Evolutionary conservation across 1,140 invertebrate species (phyloP), one percentile per base, ranked within the genome.

Genomic region (Platorchestia sp.): DNA sequence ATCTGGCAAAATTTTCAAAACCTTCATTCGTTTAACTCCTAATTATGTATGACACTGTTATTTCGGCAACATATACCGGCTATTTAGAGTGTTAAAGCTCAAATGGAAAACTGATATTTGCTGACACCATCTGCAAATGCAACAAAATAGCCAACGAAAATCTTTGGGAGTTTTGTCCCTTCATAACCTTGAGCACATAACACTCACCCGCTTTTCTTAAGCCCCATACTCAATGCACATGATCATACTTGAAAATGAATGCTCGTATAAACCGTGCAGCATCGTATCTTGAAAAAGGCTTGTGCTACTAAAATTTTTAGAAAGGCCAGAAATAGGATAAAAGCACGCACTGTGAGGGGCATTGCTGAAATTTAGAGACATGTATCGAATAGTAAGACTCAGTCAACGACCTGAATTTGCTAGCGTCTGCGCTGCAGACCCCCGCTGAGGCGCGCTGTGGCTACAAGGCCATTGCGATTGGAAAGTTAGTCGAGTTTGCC

Each of bases 381-480:
- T 75, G 59, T 75, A 75, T 27, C 59, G 59, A 10, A 22, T 75
- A 27, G 10, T 75, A 75, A 75, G 59, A 36, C 27, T 27, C 59
- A 19, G 36, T 75, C 14, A 36, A 75, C 59, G 59, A 75, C 59
- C 27, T 22, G 59, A 75, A 75, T 75, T 75, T 75, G 59, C 27
- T 6, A 51, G 47, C 47, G 47, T 6, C 47, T 51, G 47, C 6
- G 59, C 59, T 75, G 59, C 27, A 75, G 59, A 75, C 59, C 27
- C 87, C 87, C 41, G 43, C 87, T 89, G 87, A 16, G 87, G 10
- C 22, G 10, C n/a, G 43, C 87, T 89, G 87, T 89, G 10, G 87
- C 41, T 89, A 89, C 87, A 89, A 89, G 87, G 43, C 87, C 87
- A 89, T 41, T 36, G n/a, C 87, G 87, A 89, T 89, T 89, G 87